These are phyloP conservation scores for Neodiprion lecontei DNA, from an alignment of 1,140 invertebrate genomes.

Conservation along the genomic window DNA sequence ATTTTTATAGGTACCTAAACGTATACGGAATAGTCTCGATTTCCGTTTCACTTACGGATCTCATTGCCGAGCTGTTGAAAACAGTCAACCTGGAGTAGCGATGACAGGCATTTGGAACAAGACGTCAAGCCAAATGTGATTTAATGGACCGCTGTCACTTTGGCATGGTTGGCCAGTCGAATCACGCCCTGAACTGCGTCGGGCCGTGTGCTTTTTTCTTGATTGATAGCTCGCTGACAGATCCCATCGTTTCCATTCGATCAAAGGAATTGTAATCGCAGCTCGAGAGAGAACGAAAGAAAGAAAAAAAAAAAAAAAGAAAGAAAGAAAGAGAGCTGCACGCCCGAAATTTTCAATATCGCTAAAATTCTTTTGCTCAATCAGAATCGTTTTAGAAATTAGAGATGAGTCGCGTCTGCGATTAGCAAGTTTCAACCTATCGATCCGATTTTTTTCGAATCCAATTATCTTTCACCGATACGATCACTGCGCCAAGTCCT, in stretches of 20 bases:
- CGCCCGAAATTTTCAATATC: not conserved
- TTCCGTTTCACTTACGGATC: not conserved
- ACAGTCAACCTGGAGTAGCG: not conserved
- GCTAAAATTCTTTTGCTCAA: too few relatives aligned
- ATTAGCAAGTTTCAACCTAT: too few relatives aligned
- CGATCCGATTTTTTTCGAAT: too few relatives aligned
- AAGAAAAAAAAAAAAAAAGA: constrained; percentile 11
- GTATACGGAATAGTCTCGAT: not conserved
- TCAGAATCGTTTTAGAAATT: too few relatives aligned
- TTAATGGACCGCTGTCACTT: constrained; percentile 7
- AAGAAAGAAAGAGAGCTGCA: constrained; percentile 23
- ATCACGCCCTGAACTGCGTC: not conserved
- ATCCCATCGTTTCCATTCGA: not conserved
- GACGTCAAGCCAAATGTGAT: constrained; percentile 1
- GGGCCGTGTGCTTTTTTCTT: not conserved
- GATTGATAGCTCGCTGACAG: not conserved
- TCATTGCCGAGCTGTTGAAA: not conserved
- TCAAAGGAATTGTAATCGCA: too few relatives aligned
- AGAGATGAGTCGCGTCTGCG: too few relatives aligned
- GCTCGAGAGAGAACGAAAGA: constrained; percentile 5
- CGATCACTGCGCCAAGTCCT: too few relatives aligned
- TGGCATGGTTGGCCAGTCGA: constrained; percentile 1
- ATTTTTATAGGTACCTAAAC: too few relatives aligned
- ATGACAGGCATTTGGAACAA: not conserved
- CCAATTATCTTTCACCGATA: too few relatives aligned